These are phyloP conservation scores for Zaprionus taronus DNA, from an alignment of 1,140 invertebrate genomes.

Conservation along the genomic window DNA sequence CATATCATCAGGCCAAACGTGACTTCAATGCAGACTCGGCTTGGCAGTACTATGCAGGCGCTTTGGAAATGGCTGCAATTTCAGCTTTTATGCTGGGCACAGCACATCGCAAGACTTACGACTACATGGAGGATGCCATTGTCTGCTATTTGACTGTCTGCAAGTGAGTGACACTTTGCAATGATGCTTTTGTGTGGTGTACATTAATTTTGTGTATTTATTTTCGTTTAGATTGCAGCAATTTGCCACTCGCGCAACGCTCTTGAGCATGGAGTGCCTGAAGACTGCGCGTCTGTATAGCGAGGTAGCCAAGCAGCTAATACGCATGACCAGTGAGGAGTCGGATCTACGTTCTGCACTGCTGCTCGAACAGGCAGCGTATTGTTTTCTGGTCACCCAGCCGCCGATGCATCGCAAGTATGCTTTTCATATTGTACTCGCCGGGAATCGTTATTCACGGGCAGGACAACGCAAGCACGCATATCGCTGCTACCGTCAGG, in stretches of 20 bases:
- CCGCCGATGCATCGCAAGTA: constrained; percentile 94
- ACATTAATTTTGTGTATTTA: background rate
- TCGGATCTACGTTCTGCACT: constrained; percentile 95
- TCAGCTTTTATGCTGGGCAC: constrained; percentile 96
- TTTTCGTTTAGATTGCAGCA: constrained; percentile 89
- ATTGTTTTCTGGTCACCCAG: constrained; percentile 93
- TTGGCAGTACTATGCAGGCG: constrained; percentile 98
- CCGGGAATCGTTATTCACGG: constrained; percentile 96
- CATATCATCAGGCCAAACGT: constrained; percentile 97
- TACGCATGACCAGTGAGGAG: constrained; percentile 97
- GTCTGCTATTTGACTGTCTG: constrained; percentile 94
- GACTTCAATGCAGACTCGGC: constrained; percentile 98
- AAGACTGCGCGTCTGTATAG: constrained; percentile 90
- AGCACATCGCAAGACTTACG: constrained; percentile 90
- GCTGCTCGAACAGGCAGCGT: constrained; percentile 96
- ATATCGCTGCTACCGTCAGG: constrained; percentile 95
- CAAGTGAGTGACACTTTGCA: constrained; percentile 86
- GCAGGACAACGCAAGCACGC: constrained; percentile 96
- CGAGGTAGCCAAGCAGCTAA: constrained; percentile 96
- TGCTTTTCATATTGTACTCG: constrained; percentile 98
- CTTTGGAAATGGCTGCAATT: constrained; percentile 97
- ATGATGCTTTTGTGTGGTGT: background rate
- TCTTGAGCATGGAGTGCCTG: constrained; percentile 94
- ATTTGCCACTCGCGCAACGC: constrained; percentile 95
- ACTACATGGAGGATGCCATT: constrained; percentile 97